Percentiles rank a stretch among this genome's conserved stretches.
phyloP scores from a whole-genome alignment of 2,113 vertebrate genomes.

The Marcusenius ussheri region DNA sequence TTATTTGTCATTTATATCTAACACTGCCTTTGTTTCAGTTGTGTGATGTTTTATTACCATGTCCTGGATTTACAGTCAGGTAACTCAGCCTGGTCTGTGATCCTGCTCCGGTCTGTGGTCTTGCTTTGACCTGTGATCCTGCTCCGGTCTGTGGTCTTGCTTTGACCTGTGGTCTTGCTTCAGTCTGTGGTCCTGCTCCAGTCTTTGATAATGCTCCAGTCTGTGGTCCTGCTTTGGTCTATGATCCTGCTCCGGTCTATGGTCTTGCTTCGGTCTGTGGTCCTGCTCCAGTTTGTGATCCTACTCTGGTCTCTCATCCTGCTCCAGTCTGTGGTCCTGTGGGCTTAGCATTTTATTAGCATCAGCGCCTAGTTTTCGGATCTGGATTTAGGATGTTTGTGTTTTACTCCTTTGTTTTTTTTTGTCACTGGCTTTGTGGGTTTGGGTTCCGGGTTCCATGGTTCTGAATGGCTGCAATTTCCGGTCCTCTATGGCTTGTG shows the following conservation, averaged over 20 bases:
- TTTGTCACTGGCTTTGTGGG: neutral
- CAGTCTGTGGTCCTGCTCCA: neutral
- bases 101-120: neutral
- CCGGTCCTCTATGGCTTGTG: neutral
- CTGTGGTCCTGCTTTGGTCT: neutral
- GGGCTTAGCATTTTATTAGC: neutral
- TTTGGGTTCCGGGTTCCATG: neutral
- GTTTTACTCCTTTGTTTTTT: neutral
- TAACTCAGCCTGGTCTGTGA: neutral
- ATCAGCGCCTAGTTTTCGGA: neutral
- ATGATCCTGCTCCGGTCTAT: neutral
- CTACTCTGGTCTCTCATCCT: neutral
- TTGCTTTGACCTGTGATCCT: neutral
- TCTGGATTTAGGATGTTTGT: neutral
- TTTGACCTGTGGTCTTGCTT: rapidly evolving
- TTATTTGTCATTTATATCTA: neutral
- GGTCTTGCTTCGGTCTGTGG: no score
- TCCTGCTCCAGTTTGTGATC: no score
- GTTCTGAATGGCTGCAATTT: neutral
- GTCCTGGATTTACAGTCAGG: neutral
- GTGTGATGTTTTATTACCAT: neutral
- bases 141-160: neutral
- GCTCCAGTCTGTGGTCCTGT: neutral
- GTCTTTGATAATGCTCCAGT: rapidly evolving
- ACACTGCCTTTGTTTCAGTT: neutral